These are phyloP conservation scores for Germaria angustata DNA, from an alignment of 2,888 invertebrate species.

Conservation along the genomic window DNA sequence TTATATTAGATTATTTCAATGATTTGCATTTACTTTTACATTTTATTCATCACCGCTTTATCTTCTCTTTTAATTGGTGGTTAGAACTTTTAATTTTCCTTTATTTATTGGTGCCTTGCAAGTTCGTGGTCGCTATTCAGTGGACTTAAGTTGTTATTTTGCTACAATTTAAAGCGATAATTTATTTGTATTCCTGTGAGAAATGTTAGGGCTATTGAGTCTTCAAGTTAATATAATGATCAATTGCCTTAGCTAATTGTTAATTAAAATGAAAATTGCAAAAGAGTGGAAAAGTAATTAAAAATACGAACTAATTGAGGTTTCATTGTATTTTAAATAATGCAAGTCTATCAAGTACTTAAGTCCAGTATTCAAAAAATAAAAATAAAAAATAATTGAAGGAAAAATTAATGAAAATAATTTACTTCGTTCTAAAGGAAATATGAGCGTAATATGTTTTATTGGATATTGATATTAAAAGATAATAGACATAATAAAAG, in stretches of 20 bases:
- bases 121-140: slow-evolving; percentile 62
- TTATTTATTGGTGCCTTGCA: slow-evolving; percentile 60
- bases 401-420: not conserved
- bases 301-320: not conserved
- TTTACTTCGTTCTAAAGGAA: not conserved
- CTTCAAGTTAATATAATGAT: not conserved
- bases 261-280: slow-evolving; percentile 29
- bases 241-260: not conserved
- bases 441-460: too few relatives aligned
- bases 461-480: too few relatives aligned
- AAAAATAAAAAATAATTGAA: not conserved
- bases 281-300: not conserved
- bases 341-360: too few relatives aligned
- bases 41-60: slow-evolving; percentile 19
- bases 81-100: slow-evolving; percentile 39
- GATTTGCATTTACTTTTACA: not conserved
- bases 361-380: not conserved
- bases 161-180: slow-evolving; percentile 57
- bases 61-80: slow-evolving; percentile 35
- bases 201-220: not conserved
- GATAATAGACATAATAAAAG: too few relatives aligned
- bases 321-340: too few relatives aligned
- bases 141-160: slow-evolving; percentile 63
- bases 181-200: slow-evolving; percentile 40
- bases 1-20: not conserved